These are phyloP conservation scores for Cantharis nigra DNA, from an alignment of 2,888 invertebrate species.

Conservation along the genomic window DNA sequence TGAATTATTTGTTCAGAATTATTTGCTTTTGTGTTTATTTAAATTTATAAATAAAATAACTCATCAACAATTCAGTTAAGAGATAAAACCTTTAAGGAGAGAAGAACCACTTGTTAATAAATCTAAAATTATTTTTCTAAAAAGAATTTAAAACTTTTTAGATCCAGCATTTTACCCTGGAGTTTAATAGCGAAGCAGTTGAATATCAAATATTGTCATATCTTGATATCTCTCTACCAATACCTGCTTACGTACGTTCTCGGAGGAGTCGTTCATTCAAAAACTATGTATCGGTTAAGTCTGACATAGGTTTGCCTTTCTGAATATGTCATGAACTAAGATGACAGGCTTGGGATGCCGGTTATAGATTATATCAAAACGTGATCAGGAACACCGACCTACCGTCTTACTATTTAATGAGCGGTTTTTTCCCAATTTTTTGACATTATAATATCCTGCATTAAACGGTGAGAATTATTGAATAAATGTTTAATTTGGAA, in stretches of 20 bases:
- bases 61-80: not conserved
- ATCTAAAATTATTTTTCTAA: constrained; percentile 21
- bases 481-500: not conserved
- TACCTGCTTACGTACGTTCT: constrained; percentile 28
- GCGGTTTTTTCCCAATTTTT: not conserved
- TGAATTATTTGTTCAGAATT: constrained; percentile 40
- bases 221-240: constrained; percentile 34
- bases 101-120: constrained; percentile 10
- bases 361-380: constrained; percentile 37
- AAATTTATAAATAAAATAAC: constrained; percentile 9
- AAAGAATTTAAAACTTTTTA: constrained; percentile 22
- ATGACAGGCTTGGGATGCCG: constrained; percentile 41
- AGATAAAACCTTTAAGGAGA: not conserved
- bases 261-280: constrained; percentile 31
- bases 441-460: not conserved
- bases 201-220: constrained; percentile 38
- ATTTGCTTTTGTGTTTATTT: constrained; percentile 29
- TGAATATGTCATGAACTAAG: constrained; percentile 51
- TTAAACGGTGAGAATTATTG: not conserved
- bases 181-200: constrained; percentile 30
- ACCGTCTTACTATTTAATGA: constrained; percentile 27
- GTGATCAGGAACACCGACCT: constrained; percentile 24
- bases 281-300: constrained; percentile 35
- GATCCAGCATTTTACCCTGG: constrained; percentile 32
- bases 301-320: constrained; percentile 46